phyloP scores from a whole-genome alignment of 2,113 vertebrate genomes.

The Onychorhynchus coronatus region DNA sequence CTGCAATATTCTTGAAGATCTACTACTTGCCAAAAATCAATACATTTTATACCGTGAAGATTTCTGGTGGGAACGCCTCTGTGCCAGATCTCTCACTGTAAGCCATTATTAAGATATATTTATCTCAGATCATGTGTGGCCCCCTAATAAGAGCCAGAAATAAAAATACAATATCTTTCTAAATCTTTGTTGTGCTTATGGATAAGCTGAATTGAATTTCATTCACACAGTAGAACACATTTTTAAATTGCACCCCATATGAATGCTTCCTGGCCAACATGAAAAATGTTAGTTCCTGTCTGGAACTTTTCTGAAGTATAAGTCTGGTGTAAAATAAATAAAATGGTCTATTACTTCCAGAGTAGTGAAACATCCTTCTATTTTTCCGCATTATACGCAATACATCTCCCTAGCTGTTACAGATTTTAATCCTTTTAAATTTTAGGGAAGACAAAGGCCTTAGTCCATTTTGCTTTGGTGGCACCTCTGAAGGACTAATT shows the following conservation, averaged over 20 bases:
- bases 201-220: constrained; percentile 36
- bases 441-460: neutral
- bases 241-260: neutral
- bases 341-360: neutral
- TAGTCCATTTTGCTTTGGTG: neutral
- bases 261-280: neutral
- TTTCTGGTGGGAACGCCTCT: constrained; percentile 20
- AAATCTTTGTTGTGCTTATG: constrained; percentile 27
- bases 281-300: constrained; percentile 6
- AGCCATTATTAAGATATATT: constrained; percentile 6
- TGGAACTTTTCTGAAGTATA: constrained; percentile 38
- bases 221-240: constrained; percentile 5
- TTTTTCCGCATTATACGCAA: neutral
- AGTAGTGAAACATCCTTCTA: neutral
- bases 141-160: neutral
- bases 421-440: neutral
- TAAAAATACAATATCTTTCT: neutral
- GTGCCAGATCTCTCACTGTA: neutral
- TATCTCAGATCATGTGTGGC: constrained; percentile 30
- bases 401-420: neutral
- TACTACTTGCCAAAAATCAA: neutral
- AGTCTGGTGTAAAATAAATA: neutral
- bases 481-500: neutral
- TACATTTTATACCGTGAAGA: neutral
- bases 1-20: neutral